These are phyloP conservation scores for Nebria brevicollis DNA, from an alignment of 2,888 invertebrate genomes.

Conservation along the genomic window DNA sequence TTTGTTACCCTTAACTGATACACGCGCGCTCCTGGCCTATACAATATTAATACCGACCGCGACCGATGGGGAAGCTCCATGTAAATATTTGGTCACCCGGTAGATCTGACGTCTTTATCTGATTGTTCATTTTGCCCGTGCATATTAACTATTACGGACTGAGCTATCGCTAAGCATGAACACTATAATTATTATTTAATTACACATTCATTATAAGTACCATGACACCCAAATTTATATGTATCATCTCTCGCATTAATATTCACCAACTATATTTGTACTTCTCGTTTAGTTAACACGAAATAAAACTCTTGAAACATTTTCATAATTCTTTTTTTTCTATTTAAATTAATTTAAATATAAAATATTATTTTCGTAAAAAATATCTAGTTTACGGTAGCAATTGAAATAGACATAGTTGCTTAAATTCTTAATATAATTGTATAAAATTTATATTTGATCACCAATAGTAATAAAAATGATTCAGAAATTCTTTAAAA, in stretches of 20 bases:
- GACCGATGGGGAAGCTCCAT: neutral
- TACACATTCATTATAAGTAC: neutral
- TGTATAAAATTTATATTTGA: too few species aligned
- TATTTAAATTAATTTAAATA: too few species aligned
- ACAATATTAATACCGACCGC: slow-evolving; percentile 36
- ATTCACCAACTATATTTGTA: neutral
- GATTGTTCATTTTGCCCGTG: neutral
- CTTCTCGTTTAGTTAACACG: neutral
- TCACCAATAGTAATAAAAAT: too few species aligned
- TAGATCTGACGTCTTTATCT: neutral
- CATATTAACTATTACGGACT: neutral
- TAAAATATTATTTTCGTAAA: too few species aligned
- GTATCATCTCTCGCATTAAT: neutral
- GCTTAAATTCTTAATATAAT: too few species aligned
- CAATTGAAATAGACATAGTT: too few species aligned
- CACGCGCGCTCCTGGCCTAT: slow-evolving; percentile 15
- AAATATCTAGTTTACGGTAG: too few species aligned
- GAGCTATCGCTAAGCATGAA: neutral
- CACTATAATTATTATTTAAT: neutral
- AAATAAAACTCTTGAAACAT: neutral
- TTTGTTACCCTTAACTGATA: slow-evolving; percentile 46
- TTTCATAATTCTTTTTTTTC: neutral
- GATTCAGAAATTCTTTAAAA: too few species aligned
- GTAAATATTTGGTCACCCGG: neutral
- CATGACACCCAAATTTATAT: neutral